Base-by-base conservation (phyloP, 2,113 vertebrate species). In the Neopipo cinnamomea region DNA sequence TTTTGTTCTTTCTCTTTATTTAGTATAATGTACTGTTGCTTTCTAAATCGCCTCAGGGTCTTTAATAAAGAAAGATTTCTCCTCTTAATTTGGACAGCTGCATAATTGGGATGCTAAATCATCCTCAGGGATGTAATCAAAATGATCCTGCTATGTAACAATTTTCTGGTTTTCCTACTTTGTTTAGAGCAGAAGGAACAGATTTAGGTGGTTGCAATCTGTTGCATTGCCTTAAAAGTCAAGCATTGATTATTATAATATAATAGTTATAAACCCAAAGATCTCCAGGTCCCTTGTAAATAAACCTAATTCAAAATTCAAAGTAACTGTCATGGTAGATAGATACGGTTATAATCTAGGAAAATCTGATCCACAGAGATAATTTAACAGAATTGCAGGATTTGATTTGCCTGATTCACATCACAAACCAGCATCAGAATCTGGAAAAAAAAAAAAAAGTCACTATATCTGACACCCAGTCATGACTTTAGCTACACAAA, bases 61-160 rank as follows among this genome's bases (percentile, higher is more conserved):
- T 91, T 75, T 79, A 74, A 88, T 93, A 87, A 89, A 67, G 81
- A 92, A 92, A 91, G 24, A 91, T 91, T 56, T 95, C 79, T 72
- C 79, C 67, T 84, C 61, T 84, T 93, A 90, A 93, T 94, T 91
- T 93, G 3, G 41, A 86, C 79, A 92, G 67, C 79, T 93, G 75
- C 8, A 2, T 96, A 95, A 96, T 68, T 93, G 61, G 47, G 75
- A 47, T 90, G 68, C 52, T 91, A 97, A 91, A 90, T 94, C 90
- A 91, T 92, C 90, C 79, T 93, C 33, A 37, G 84, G 77, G 72
- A 49, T 90, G 62, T 72, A 91, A 72, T 91, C 84, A 75, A 75
- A 92, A 85, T 66, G 2, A 61, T 93, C 44, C 52, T 81, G 31
- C 68, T 72, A 4, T 73, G 30, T 84, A 86, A 76, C 22, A 81